Evolutionary conservation across 2,888 invertebrate genomes (phyloP).

Genomic region (Chesias legatella): DNA sequence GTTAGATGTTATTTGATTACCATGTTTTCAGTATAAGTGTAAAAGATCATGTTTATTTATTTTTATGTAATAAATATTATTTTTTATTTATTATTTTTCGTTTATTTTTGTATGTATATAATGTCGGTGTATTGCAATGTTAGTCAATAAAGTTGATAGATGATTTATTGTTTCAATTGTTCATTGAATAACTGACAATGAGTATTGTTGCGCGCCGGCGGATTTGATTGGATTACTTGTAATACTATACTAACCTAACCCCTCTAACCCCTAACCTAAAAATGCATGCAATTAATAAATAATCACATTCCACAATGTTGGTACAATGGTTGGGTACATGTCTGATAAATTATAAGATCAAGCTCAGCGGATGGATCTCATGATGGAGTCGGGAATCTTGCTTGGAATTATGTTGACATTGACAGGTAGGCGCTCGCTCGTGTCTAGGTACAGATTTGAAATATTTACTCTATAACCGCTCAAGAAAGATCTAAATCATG

Average conservation of each 20-base stretch:
- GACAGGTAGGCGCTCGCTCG: no score
- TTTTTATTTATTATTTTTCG: slow-evolving; percentile 37
- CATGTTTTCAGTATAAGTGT: slow-evolving; percentile 41
- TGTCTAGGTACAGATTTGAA: no score
- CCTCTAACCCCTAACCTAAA: no score
- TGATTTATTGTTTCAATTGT: slow-evolving; percentile 14
- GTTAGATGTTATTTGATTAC: slow-evolving; percentile 46
- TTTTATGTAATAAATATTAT: slow-evolving; percentile 52
- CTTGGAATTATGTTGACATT: no score
- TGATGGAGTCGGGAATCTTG: no score
- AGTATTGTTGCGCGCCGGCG: not conserved
- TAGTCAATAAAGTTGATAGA: slow-evolving; percentile 35
- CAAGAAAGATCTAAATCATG: no score
- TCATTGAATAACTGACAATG: slow-evolving; percentile 3
- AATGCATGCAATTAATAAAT: no score
- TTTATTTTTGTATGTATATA: slow-evolving; percentile 32
- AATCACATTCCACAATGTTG: no score
- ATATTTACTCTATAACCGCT: no score
- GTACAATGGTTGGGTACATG: no score
- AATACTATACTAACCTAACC: not conserved
- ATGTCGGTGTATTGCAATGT: slow-evolving; percentile 29
- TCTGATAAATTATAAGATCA: no score
- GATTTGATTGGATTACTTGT: not conserved
- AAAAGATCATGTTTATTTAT: slow-evolving; percentile 54
- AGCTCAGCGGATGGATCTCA: no score